Percentiles rank a stretch among this genome's conserved stretches.
These are phyloP conservation scores for Sebastes reedi DNA, from an alignment of 2,797 vertebrate species.

Conservation along the genomic window DNA sequence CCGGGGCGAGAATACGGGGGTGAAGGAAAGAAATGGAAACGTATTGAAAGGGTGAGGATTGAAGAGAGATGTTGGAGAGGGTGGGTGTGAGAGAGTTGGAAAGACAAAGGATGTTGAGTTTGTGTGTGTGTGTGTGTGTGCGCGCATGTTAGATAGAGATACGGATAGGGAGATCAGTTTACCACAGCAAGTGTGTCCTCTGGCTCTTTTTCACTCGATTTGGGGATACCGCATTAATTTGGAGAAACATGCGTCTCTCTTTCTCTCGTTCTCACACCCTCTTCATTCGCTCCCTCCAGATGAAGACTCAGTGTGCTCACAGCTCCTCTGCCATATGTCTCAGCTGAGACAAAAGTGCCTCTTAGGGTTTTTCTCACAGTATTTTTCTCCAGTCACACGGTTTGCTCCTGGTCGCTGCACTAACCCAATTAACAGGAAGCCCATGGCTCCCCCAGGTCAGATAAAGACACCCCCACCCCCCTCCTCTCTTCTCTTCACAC, in stretches of 20 bases:
- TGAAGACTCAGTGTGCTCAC: slow-evolving; percentile 75
- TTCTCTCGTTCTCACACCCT: slow-evolving; percentile 60
- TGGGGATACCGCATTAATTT: slow-evolving; percentile 80
- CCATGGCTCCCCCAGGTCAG: slow-evolving; percentile 82
- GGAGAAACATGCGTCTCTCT: slow-evolving; percentile 70
- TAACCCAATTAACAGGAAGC: slow-evolving; percentile 82
- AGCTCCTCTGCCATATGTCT: slow-evolving; percentile 80
- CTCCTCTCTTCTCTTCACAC: neutral
- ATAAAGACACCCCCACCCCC: slow-evolving; percentile 74
- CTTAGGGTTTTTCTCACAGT: slow-evolving; percentile 79
- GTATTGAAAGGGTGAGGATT: slow-evolving; percentile 70
- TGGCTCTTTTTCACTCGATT: slow-evolving; percentile 79
- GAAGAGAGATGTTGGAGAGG: slow-evolving; percentile 55
- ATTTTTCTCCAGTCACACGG: slow-evolving; percentile 78
- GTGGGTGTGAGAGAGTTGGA: slow-evolving; percentile 68
- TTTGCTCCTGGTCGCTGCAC: slow-evolving; percentile 76
- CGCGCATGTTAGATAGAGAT: slow-evolving; percentile 53
- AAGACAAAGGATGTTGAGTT: slow-evolving; percentile 68
- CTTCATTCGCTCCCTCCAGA: slow-evolving; percentile 68
- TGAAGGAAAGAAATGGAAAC: slow-evolving; percentile 60
- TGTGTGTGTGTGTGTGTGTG: neutral
- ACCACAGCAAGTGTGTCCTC: slow-evolving; percentile 76
- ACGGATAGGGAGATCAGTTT: slow-evolving; percentile 75
- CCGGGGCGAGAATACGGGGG: slow-evolving; percentile 36
- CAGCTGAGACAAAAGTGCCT: slow-evolving; percentile 79